These are phyloP conservation scores for Eciton burchellii DNA, from an alignment of 1,140 invertebrate species.

Conservation along the genomic window DNA sequence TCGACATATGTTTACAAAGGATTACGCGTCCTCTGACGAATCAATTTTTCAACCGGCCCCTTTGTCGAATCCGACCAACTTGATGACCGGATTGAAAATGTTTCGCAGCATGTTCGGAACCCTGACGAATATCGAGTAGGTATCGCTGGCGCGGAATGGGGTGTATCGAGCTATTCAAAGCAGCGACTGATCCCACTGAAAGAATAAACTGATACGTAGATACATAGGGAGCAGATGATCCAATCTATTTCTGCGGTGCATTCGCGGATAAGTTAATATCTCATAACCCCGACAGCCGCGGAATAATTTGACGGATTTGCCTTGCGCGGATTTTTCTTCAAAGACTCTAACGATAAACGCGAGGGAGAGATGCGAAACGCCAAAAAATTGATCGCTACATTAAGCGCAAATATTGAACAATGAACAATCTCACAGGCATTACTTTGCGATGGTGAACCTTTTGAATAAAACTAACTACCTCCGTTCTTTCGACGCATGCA, in stretches of 20 bases:
- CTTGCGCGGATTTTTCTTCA: background rate
- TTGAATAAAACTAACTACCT: constrained; percentile 4
- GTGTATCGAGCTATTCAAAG: constrained; percentile 22
- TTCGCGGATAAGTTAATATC: constrained; percentile 36
- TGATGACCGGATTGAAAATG: background rate
- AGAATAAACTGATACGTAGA: constrained; percentile 29
- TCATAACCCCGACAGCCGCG: background rate
- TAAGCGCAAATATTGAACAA: background rate
- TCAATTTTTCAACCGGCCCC: background rate
- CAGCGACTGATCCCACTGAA: constrained; percentile 29
- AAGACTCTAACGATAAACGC: constrained; percentile 16
- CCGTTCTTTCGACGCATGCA: background rate
- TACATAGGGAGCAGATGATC: constrained; percentile 24
- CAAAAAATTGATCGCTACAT: background rate
- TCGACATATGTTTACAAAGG: constrained; percentile 14
- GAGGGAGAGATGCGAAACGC: no score
- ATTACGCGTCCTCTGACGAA: background rate
- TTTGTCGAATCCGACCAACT: background rate
- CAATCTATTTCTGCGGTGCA: constrained; percentile 28
- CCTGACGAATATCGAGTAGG: constrained; percentile 38
- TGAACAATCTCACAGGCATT: background rate
- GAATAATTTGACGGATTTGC: constrained; percentile 6
- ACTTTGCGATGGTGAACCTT: background rate
- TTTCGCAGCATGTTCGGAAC: background rate
- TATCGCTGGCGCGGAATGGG: constrained; percentile 4